These are phyloP conservation scores for Papilio aristodemus DNA, from an alignment of 1,140 invertebrate species.

Conservation along the genomic window DNA sequence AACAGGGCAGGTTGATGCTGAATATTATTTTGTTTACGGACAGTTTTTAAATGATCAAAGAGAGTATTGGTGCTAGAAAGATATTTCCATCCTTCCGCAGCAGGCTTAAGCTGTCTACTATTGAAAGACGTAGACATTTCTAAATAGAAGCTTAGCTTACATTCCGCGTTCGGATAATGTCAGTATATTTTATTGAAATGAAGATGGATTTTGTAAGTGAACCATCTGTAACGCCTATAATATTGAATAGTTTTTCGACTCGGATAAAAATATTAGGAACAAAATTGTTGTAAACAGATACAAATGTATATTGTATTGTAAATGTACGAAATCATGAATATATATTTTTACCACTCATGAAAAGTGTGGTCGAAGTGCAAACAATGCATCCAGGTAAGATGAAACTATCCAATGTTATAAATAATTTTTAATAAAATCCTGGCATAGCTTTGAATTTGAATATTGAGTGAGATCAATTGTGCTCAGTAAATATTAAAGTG, in stretches of 20 bases:
- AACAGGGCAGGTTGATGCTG: too few relatives aligned
- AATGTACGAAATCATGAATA: too few relatives aligned
- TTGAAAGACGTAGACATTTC: conserved; percentile 9
- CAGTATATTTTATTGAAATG: neutral
- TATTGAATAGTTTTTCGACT: too few relatives aligned
- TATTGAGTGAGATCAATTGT: conserved; percentile 5
- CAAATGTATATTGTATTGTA: too few relatives aligned
- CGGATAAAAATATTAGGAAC: too few relatives aligned
- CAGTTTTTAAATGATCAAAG: neutral
- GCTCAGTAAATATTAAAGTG: conserved; percentile 5
- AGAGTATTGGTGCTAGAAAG: neutral
- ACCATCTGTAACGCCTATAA: too few relatives aligned
- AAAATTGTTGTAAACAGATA: too few relatives aligned
- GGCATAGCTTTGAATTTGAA: neutral
- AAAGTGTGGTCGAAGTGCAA: too few relatives aligned
- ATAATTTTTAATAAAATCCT: neutral
- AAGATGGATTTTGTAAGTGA: neutral
- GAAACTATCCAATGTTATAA: neutral
- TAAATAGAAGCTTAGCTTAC: conserved; percentile 9
- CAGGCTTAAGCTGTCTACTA: conserved; percentile 1
- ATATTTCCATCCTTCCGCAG: neutral
- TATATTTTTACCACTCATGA: too few relatives aligned
- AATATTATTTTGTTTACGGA: neutral
- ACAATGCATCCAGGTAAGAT: neutral
- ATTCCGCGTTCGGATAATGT: neutral